A percentile compares a stretch with the other conserved stretches of the same genome.
These are phyloP conservation scores for Anomalospiza imberbis DNA, from an alignment of 2,797 vertebrate species.

Conservation along the genomic window DNA sequence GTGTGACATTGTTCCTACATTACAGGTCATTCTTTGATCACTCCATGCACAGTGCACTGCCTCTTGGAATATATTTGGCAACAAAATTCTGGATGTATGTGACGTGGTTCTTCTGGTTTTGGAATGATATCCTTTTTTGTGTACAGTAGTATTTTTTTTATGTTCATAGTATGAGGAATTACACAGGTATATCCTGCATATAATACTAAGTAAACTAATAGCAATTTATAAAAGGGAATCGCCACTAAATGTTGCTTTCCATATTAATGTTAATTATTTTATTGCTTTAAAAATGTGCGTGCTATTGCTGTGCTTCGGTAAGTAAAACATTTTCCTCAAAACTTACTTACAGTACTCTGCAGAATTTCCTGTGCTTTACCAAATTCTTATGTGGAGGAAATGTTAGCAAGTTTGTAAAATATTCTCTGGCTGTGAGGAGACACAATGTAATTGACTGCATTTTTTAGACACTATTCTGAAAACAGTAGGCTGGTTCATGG, in stretches of 20 bases:
- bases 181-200: background rate
- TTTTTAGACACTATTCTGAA: background rate
- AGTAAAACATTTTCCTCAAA: background rate
- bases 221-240: background rate
- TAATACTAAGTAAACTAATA: background rate
- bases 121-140: slow-evolving; percentile 95
- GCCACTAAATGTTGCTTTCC: background rate
- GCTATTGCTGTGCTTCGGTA: background rate
- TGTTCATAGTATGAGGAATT: background rate
- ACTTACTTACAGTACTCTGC: background rate
- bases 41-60: slow-evolving; percentile 98
- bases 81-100: slow-evolving; percentile 99
- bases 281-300: background rate
- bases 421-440: background rate
- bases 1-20: background rate
- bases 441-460: background rate
- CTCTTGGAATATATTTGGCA: slow-evolving; percentile 97
- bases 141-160: background rate
- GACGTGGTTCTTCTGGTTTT: slow-evolving; percentile 99
- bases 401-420: background rate
- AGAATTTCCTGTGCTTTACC: background rate
- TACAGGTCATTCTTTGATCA: slow-evolving; percentile 97
- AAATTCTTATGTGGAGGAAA: background rate
- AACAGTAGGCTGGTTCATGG: background rate
- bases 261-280: background rate